A percentile compares a stretch with the other conserved stretches of the same genome.
phyloP scores from a whole-genome alignment of 2,797 vertebrate species.

The Notoglanidium macrostoma region DNA sequence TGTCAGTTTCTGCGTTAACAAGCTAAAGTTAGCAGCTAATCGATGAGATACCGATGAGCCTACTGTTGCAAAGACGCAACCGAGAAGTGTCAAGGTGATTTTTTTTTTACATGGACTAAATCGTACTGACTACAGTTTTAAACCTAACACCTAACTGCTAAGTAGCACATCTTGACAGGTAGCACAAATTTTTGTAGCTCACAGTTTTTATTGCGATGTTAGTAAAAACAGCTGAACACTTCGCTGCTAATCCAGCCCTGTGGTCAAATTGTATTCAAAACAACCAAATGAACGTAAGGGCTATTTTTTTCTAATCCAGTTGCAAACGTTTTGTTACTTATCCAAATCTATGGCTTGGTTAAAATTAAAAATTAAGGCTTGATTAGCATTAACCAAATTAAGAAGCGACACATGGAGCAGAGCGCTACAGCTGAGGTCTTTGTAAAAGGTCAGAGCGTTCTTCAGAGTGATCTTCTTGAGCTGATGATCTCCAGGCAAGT shows the following conservation, averaged over 20 bases:
- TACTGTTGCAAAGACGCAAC: too few relatives aligned
- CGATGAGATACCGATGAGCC: too few relatives aligned
- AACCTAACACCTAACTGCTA: too few relatives aligned
- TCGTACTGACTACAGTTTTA: too few relatives aligned
- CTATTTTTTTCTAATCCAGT: too few relatives aligned
- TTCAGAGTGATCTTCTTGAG: neutral
- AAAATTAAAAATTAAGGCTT: too few relatives aligned
- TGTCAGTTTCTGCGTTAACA: too few relatives aligned
- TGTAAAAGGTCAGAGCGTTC: neutral
- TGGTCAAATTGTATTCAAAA: neutral
- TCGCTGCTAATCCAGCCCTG: neutral
- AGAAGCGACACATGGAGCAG: neutral
- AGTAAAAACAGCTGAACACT: neutral
- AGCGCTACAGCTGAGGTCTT: neutral
- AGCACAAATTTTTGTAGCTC: neutral
- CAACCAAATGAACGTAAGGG: neutral
- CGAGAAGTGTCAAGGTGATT: too few relatives aligned
- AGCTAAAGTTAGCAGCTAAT: too few relatives aligned
- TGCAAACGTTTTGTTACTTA: too few relatives aligned
- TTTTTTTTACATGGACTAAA: too few relatives aligned
- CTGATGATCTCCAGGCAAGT: conserved; percentile 9
- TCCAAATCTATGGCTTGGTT: neutral
- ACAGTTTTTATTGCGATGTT: neutral
- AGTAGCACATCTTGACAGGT: too few relatives aligned
- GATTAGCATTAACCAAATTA: neutral